Base-by-base conservation (phyloP, 2,888 invertebrate species). In the Timema cristinae region DNA sequence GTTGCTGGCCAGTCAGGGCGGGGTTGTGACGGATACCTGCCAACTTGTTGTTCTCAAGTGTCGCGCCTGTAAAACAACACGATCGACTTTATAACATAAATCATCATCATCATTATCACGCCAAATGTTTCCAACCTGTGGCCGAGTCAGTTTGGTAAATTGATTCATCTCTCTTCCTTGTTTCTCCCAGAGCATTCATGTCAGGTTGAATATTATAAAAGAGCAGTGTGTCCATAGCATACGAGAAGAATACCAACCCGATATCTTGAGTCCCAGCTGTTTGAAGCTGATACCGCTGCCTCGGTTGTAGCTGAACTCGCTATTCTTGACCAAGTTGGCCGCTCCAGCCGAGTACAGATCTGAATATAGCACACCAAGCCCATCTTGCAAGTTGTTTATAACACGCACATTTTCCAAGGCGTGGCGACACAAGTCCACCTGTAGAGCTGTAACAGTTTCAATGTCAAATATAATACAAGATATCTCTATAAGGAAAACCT, bases 21-120 rank as follows among this genome's bases (percentile, higher is more conserved):
- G 98, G 95, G 82, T 98, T 92, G 79, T 98, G 98, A 70, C 92
- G 89, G 75, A 99, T 91, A 0, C 98, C 99, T 56, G 95, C 92
- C 71, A 90, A 85, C 52, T 87, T 87, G 81, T 98, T 98, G 75
- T 92, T 91, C 80, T 92, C 91, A 73, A 97, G 90, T 0, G 86
- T 84, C 8, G 93, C 91, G 73, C 92, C 91, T 78, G 79, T 52
- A 75, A 75, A 67, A 61, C 70, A 51, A 71, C 7, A 66, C 4
- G 1, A 2, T 32, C 32, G 4, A 32, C 4, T 32, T 32, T 32
- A 32, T n/a, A n/a, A n/a, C 32, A 32, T 32, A 2, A 2, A 32
- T 32, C 32, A 32, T 32, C 32, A 32, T 32, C 32, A 32, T 32
- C 32, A 32, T 32, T 4, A 32, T 32, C 32, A 32, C n/a, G n/a